phyloP scores from a whole-genome alignment of 1,140 invertebrate species.

The Eupeodes corollae region DNA sequence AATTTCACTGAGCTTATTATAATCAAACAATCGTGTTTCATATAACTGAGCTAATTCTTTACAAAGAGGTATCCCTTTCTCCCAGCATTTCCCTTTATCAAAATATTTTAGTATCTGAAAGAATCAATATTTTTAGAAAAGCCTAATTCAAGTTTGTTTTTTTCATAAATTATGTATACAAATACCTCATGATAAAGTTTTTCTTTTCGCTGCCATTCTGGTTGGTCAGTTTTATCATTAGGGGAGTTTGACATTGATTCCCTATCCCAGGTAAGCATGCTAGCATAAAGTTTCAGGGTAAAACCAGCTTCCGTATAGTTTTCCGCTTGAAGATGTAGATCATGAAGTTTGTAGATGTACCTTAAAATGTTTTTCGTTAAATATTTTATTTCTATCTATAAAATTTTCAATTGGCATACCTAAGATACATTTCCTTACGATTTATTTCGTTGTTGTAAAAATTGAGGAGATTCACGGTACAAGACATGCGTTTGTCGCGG shows the following conservation, averaged over 20 bases:
- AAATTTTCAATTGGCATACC: slow-evolving; percentile 27
- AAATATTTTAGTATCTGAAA: slow-evolving; percentile 76
- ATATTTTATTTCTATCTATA: not conserved
- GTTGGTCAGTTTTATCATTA: slow-evolving; percentile 45
- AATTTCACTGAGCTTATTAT: slow-evolving; percentile 73
- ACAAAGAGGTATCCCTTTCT: slow-evolving; percentile 85
- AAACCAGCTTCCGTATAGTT: slow-evolving; percentile 95
- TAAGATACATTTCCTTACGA: slow-evolving; percentile 89
- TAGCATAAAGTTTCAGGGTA: slow-evolving; percentile 86
- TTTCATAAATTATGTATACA: not conserved
- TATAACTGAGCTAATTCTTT: slow-evolving; percentile 86
- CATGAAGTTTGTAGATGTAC: slow-evolving; percentile 94
- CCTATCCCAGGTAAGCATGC: slow-evolving; percentile 78
- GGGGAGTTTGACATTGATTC: slow-evolving; percentile 45
- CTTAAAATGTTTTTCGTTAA: slow-evolving; percentile 7
- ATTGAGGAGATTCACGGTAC: slow-evolving; percentile 91
- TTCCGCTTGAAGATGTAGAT: slow-evolving; percentile 83
- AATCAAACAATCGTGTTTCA: slow-evolving; percentile 82
- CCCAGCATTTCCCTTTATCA: slow-evolving; percentile 93
- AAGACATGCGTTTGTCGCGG: slow-evolving; percentile 88
- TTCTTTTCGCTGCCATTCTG: slow-evolving; percentile 90
- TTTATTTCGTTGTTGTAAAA: slow-evolving; percentile 96
- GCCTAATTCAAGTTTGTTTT: not conserved
- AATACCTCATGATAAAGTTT: slow-evolving; percentile 66
- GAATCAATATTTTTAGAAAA: not conserved